Base-by-base conservation (phyloP, 1,140 invertebrate species). In the Cyclargus thomasi region DNA sequence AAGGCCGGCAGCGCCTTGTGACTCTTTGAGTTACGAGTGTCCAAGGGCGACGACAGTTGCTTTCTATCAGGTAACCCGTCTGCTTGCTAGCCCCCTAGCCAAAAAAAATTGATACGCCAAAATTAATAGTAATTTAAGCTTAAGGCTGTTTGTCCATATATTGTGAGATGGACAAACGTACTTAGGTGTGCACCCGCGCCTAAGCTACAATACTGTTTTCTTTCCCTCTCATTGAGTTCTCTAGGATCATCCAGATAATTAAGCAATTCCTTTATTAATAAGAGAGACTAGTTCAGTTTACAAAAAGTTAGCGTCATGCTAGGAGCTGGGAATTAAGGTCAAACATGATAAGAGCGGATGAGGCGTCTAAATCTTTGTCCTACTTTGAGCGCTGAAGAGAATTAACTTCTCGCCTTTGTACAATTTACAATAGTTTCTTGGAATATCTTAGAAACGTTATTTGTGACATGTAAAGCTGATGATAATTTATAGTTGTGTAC, bases 331-430 rank as follows among this genome's bases (percentile, higher is more conserved):
- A 62, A 72, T 72, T 67, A 65, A 67, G 70, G 65, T 72, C 70
- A 65, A 36, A 67, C 53, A 23, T 64, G 65, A 70, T 70, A 67
- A 70, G 62, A 20, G 63, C 36, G 39, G 67, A 64, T 22, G 39
- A 69, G 39, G 62, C 53, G 23, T 65, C 64, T 55, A 64, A 63
- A 71, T 71, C 67, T 68, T 63, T 55, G 74, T 73, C 71, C 63
- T 67, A 68, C 65, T 73, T 47, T 68, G 63, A 67, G 64, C 53
- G 62, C 64, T 71, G 62, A 71, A 66, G 35, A 69, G 74, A 70
- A 77, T 79, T 81, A 81, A 77, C 70, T 79, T 81, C 70, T 69
- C 67, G 74, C 73, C 79, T 81, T 79, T 81, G 79, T 75, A 77
- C 77, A 79, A 81, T 81, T 81, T 79, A 76, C 70, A 74, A 76